Conservation (phyloP, 2,113 vertebrate species). For the Chrysemys picta region DNA sequence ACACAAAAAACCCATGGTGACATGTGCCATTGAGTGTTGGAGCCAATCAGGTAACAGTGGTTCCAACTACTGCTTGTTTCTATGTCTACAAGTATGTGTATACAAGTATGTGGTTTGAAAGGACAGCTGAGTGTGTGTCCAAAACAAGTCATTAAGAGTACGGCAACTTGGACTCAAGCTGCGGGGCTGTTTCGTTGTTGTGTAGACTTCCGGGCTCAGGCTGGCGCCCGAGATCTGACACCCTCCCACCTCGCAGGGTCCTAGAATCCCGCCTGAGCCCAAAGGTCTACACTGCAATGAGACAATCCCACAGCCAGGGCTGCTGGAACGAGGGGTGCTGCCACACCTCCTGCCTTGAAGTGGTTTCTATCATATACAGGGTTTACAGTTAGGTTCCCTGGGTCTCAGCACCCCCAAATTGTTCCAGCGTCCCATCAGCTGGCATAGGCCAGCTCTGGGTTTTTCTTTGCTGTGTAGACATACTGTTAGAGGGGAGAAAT, state of each 20-base stretch:
- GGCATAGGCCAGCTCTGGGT: neutral
- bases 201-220: neutral
- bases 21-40: neutral
- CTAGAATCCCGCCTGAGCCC: too few relatives aligned
- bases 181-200: neutral
- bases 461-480: neutral
- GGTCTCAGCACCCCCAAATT: neutral
- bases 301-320: too few relatives aligned
- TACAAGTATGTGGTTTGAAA: neutral
- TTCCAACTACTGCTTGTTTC: neutral
- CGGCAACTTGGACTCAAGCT: neutral
- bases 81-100: neutral
- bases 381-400: too few relatives aligned
- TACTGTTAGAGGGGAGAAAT: neutral
- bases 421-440: too few relatives aligned
- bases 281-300: too few relatives aligned
- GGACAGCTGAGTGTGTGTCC: neutral
- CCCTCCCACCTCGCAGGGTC: too few relatives aligned
- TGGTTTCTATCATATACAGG: too few relatives aligned
- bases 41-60: neutral
- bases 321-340: too few relatives aligned
- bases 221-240: neutral
- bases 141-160: neutral
- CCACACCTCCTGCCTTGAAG: too few relatives aligned
- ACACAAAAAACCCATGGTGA: neutral